Conservation (phyloP, 2,797 vertebrate genomes). For the Nothura maculosa region DNA sequence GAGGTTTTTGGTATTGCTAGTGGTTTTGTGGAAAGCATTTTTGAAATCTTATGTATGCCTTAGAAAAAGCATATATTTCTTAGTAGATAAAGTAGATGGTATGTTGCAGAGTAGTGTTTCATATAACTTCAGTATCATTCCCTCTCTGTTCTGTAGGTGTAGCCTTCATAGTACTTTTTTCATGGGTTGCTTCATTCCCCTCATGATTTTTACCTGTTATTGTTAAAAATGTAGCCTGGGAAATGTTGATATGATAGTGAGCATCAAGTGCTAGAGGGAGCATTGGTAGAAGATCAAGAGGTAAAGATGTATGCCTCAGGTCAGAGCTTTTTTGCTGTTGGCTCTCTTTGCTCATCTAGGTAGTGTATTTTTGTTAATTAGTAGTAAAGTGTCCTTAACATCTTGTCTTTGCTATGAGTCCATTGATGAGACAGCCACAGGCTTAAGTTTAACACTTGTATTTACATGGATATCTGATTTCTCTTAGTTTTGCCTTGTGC, state of each 20-base stretch:
- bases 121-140: fast-evolving
- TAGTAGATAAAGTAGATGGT: neutral
- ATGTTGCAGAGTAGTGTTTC: neutral
- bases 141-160: neutral
- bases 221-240: neutral
- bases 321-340: neutral
- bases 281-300: neutral
- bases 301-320: neutral
- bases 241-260: neutral
- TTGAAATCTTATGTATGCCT: neutral
- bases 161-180: neutral
- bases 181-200: neutral
- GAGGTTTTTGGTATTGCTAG: neutral
- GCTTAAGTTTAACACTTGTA: neutral
- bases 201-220: neutral
- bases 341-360: neutral
- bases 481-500: neutral
- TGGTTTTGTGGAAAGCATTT: neutral
- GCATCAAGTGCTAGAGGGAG: too few relatives aligned
- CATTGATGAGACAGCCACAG: fast-evolving
- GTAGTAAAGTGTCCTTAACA: neutral
- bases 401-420: neutral
- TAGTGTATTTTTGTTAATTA: neutral
- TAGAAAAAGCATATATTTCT: neutral
- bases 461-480: neutral